phyloP scores from a whole-genome alignment of 2,888 invertebrate species.

The Gandaritis pyraliata region DNA sequence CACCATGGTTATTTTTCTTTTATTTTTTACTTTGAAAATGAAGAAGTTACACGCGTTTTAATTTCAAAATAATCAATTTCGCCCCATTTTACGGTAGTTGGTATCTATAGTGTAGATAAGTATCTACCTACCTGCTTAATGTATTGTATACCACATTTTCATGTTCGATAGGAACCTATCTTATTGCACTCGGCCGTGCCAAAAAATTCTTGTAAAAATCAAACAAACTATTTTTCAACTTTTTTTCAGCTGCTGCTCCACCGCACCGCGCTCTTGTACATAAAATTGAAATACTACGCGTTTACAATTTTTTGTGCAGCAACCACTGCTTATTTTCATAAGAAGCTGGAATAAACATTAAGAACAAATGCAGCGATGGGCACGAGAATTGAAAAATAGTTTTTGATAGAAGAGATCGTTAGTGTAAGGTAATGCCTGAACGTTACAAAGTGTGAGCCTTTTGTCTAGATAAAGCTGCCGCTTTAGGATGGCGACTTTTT shows the following conservation, averaged over 20 bases:
- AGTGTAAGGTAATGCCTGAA: constrained; percentile 74
- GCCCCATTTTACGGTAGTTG: too few species aligned
- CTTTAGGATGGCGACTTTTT: constrained; percentile 47
- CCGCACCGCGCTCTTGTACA: constrained; percentile 54
- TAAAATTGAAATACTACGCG: constrained; percentile 57
- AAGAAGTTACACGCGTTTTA: too few species aligned
- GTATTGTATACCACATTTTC: not conserved
- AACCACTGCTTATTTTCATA: constrained; percentile 50
- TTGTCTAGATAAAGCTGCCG: constrained; percentile 72
- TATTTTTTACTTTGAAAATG: too few species aligned
- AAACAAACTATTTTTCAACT: too few species aligned
- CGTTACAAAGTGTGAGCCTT: constrained; percentile 83
- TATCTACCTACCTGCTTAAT: not conserved
- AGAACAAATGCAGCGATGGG: constrained; percentile 53
- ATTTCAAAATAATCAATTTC: too few species aligned
- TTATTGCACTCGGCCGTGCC: constrained; percentile 67
- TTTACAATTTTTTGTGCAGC: constrained; percentile 8
- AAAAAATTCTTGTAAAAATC: constrained; percentile 67
- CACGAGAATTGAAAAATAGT: constrained; percentile 34
- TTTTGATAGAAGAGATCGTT: constrained; percentile 49
- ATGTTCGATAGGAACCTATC: constrained; percentile 54
- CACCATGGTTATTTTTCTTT: too few species aligned
- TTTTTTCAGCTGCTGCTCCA: constrained; percentile 59
- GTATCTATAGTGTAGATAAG: not conserved
- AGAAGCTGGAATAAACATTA: not conserved